phyloP scores from a whole-genome alignment of 2,797 vertebrate genomes.

The Coracias cyanogaster region DNA sequence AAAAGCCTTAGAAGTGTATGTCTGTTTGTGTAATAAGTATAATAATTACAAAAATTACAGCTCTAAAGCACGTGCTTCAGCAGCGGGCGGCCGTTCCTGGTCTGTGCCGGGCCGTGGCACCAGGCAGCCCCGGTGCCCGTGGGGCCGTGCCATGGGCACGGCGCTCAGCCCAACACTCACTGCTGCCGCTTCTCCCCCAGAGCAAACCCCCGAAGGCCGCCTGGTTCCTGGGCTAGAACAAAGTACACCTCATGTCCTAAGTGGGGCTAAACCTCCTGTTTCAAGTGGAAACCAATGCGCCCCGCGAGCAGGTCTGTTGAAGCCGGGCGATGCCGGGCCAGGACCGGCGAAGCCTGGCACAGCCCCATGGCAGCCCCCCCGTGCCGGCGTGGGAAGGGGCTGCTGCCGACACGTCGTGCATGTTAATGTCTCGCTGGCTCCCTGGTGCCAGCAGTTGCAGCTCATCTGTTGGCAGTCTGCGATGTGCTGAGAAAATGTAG shows the following conservation, averaged over 20 bases:
- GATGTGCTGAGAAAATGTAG: background rate
- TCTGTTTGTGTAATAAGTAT: too few relatives aligned
- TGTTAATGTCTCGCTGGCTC: background rate
- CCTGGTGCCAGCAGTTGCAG: background rate
- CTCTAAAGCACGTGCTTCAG: too few relatives aligned
- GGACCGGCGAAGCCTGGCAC: background rate
- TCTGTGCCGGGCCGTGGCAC: background rate
- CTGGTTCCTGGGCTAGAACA: fast-evolving
- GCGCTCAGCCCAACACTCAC: fast-evolving
- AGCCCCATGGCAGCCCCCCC: background rate
- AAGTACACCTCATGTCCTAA: background rate
- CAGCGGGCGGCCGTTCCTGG: background rate
- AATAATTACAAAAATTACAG: too few relatives aligned
- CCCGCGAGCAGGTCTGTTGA: fast-evolving
- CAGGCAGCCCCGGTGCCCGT: fast-evolving
- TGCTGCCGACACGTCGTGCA: background rate
- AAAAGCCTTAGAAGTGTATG: background rate
- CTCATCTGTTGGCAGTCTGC: background rate
- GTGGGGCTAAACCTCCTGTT: fast-evolving
- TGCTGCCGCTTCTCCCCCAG: background rate
- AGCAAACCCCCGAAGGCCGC: background rate
- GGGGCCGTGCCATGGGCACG: background rate
- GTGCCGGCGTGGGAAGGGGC: background rate
- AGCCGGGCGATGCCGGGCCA: background rate
- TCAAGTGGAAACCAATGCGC: background rate